phyloP scores from a whole-genome alignment of 2,113 vertebrate species.

The Caranx ignobilis region DNA sequence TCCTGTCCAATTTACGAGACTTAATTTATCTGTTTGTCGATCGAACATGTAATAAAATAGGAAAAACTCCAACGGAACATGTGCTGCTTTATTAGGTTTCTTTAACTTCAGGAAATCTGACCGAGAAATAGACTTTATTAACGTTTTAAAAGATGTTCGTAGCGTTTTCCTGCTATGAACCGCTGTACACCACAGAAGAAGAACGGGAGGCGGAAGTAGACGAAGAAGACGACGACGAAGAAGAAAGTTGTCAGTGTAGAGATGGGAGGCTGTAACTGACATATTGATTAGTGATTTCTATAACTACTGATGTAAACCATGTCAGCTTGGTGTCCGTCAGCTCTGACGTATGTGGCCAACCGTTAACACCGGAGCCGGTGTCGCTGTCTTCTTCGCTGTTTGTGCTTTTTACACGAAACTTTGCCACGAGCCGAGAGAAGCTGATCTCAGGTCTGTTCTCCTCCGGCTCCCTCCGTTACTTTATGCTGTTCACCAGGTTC shows the following conservation, averaged over 20 bases:
- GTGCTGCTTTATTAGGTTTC: no score
- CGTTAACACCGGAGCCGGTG: no score
- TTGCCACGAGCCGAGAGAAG: neutral
- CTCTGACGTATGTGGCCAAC: neutral
- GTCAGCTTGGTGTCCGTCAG: rapidly evolving
- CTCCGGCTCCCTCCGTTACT: neutral
- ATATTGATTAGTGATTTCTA: neutral
- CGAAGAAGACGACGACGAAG: no score
- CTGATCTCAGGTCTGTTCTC: conserved; percentile 20
- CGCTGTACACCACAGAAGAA: neutral
- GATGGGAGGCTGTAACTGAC: neutral
- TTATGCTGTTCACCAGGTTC: conserved; percentile 42
- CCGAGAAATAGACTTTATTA: no score
- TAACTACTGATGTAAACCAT: neutral
- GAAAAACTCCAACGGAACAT: no score
- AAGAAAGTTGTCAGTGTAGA: neutral
- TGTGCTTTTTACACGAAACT: neutral
- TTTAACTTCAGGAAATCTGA: no score
- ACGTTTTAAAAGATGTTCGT: no score
- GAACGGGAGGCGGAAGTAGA: neutral
- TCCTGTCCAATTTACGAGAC: no score
- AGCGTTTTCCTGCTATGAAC: no score
- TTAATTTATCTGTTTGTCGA: no score
- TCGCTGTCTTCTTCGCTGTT: neutral
- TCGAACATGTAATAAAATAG: no score